These are phyloP conservation scores for Parelbella ahira DNA, from an alignment of 2,888 invertebrate genomes.

Conservation along the genomic window DNA sequence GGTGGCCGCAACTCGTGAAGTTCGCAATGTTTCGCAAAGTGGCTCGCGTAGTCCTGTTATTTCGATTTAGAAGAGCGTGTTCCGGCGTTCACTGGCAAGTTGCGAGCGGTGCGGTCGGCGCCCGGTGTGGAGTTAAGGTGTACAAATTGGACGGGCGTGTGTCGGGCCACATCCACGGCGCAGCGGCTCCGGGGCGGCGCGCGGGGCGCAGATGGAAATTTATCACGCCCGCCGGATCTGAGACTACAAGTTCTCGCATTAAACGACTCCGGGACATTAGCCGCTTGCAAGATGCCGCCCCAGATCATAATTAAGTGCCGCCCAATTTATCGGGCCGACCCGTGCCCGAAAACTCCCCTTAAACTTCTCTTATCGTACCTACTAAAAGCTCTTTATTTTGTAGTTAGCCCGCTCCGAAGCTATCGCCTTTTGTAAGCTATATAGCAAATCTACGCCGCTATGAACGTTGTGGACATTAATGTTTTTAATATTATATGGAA, in stretches of 20 bases:
- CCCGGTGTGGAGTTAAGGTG: constrained; percentile 26
- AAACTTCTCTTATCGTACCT: constrained; percentile 77
- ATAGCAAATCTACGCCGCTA: too few species aligned
- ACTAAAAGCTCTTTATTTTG: constrained; percentile 77
- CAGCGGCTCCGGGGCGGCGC: constrained; percentile 42
- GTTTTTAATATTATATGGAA: too few species aligned
- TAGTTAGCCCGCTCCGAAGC: constrained; percentile 67
- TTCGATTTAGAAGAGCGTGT: constrained; percentile 19
- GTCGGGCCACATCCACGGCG: constrained; percentile 22
- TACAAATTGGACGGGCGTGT: constrained; percentile 30
- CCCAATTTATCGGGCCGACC: constrained; percentile 80
- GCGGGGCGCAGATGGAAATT: constrained; percentile 70
- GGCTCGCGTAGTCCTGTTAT: constrained; percentile 17
- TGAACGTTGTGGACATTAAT: too few species aligned
- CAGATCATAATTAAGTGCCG: constrained; percentile 81
- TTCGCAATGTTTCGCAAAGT: constrained; percentile 6
- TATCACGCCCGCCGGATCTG: constrained; percentile 75
- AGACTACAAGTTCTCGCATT: constrained; percentile 79
- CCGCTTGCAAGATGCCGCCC: constrained; percentile 79
- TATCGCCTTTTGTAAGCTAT: constrained; percentile 65
- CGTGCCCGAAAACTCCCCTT: constrained; percentile 72
- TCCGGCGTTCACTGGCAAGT: constrained; percentile 17
- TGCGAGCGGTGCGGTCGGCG: constrained; percentile 14
- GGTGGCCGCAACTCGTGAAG: constrained; percentile 1
- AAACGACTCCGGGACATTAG: constrained; percentile 79